Percentiles rank a stretch among this genome's conserved stretches.
These are phyloP conservation scores for Microctonus aethiopoides DNA, from an alignment of 2,888 invertebrate species.

Conservation along the genomic window DNA sequence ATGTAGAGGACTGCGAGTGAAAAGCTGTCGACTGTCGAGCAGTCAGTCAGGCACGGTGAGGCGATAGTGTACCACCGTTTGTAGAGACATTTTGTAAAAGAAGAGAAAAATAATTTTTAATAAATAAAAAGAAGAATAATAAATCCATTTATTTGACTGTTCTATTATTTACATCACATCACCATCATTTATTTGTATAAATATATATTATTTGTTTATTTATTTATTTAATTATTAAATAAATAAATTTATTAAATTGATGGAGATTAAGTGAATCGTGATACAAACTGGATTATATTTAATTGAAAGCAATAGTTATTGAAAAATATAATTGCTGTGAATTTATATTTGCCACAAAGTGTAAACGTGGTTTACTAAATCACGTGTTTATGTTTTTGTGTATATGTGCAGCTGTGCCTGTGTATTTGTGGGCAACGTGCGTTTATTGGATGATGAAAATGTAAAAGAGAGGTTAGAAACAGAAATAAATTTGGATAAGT, in stretches of 20 bases:
- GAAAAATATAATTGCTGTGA: too few relatives aligned
- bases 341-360: too few relatives aligned
- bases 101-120: not conserved
- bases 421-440: not conserved
- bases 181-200: too few relatives aligned
- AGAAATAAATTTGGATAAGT: too few relatives aligned
- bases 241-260: too few relatives aligned
- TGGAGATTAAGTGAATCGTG: too few relatives aligned
- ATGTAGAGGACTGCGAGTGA: slow-evolving; percentile 54
- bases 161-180: too few relatives aligned
- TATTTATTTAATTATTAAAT: too few relatives aligned
- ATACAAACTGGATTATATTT: too few relatives aligned
- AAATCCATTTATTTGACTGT: not conserved
- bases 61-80: slow-evolving; percentile 45
- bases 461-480: not conserved
- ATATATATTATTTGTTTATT: too few relatives aligned
- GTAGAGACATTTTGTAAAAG: not conserved
- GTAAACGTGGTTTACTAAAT: too few relatives aligned
- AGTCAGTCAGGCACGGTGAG: slow-evolving; percentile 57
- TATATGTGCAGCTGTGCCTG: not conserved
- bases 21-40: slow-evolving; percentile 59
- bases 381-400: not conserved
- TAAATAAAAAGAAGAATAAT: not conserved
- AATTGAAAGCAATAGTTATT: too few relatives aligned
- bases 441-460: not conserved